Evolutionary conservation across 2,888 invertebrate species (phyloP), one percentile per base, ranked within the genome.

Genomic region (Andrena bicolor): DNA sequence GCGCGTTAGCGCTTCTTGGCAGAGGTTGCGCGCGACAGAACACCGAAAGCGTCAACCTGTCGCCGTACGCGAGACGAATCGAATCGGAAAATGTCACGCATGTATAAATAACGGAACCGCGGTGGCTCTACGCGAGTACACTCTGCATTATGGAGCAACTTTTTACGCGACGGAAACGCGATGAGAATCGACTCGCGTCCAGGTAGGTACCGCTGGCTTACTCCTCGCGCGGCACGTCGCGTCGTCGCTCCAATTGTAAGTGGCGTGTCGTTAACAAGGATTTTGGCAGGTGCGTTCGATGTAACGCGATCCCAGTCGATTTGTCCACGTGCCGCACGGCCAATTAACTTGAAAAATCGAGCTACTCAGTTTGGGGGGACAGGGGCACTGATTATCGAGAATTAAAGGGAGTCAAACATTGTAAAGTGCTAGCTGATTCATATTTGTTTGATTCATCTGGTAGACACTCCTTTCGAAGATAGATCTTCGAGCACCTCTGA

Each of bases 91-190:
- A 82, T 82, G 77, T 82, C 77, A 77, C 70, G 74, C 58, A 35
- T 26, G 71, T 82, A 83, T 82, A 83, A 82, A 83, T 83, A 83
- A 77, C 82, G 74, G 56, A 58, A 66, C 35, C 61, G 13, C 13
- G 26, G 16, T 10, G 2, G 48, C n/a, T 56, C 23, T 20, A 16
- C 26, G n/a, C 8, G 60, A 61, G 48, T 23, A 23, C 10, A 41
- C 30, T 30, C 8, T 10, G 16, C 20, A 26, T 65, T 26, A 65
- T 35, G 26, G 23, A 13, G 35, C 26, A 30, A 49, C 26, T 53
- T 35, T 35, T 49, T 32, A 35, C 10, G 16, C 23, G 28, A 7
- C 8, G 8, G 32, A 8, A 35, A 32, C n/a, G 6, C 13, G 20
- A 13, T 13, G 28, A 41, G 48, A 48, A 58, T 60, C 58, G 20